These are phyloP conservation scores for Tapirus indicus DNA, from an alignment of 2,797 vertebrate genomes.

Conservation along the genomic window DNA sequence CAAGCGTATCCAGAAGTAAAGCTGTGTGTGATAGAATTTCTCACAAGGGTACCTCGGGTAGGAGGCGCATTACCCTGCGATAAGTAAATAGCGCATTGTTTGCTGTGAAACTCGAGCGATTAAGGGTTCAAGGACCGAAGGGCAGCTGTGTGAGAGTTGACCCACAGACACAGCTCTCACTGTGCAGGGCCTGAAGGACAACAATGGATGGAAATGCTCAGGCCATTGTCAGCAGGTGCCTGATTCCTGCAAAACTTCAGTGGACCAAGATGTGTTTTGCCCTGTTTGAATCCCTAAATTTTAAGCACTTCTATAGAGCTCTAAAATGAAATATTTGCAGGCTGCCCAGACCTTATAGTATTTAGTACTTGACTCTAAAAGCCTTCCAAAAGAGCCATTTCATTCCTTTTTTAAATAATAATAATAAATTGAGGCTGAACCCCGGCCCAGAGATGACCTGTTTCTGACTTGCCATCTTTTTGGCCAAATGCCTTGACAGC, in stretches of 20 bases:
- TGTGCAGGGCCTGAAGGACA: not conserved
- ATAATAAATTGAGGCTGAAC: not conserved
- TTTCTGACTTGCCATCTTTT: not conserved
- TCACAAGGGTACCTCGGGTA: not conserved
- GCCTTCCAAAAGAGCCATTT: not conserved
- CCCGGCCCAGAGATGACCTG: not conserved
- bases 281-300: not conserved
- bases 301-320: not conserved
- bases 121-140: not conserved
- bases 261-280: not conserved
- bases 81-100: not conserved
- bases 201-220: not conserved
- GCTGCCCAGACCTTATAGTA: not conserved
- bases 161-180: not conserved
- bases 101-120: not conserved
- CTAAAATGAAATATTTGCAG: not conserved
- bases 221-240: not conserved
- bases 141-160: not conserved
- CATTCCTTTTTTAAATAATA: not conserved
- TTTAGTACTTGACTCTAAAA: not conserved
- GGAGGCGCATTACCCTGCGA: not conserved
- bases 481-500: not conserved
- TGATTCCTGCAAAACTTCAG: not conserved
- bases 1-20: constrained; percentile 7
- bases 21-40: not conserved